Evolutionary conservation across 2,113 vertebrate species (phyloP).

Genomic region (Pedionomus torquatus): DNA sequence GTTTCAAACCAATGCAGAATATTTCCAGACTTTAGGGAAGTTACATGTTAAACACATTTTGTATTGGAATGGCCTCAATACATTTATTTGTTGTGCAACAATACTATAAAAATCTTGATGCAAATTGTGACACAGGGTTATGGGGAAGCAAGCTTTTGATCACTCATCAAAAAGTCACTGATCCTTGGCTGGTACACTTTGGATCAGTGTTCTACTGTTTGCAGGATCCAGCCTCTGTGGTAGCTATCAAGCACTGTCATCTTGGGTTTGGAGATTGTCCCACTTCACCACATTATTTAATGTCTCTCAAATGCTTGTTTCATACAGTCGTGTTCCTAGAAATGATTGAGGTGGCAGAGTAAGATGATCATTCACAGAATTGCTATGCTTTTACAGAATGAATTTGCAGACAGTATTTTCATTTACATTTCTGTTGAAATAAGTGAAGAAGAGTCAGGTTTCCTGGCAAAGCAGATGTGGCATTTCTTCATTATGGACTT

Average conservation of each 20-base stretch:
- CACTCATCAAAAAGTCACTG: not conserved
- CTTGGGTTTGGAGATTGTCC: not conserved
- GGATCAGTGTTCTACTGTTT: not conserved
- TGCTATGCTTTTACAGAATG: not conserved
- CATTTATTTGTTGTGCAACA: not conserved
- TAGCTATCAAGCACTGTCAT: not conserved
- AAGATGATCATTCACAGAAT: not conserved
- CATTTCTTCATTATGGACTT: not conserved
- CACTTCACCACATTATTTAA: not conserved
- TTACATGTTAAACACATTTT: not conserved
- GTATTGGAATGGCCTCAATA: not conserved
- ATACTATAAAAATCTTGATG: not conserved
- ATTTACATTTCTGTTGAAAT: not conserved
- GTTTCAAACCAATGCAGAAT: not conserved
- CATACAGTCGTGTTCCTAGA: not conserved
- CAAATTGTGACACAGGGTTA: not conserved
- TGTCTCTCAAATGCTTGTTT: not conserved
- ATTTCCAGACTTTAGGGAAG: not conserved
- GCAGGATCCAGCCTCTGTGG: not conserved
- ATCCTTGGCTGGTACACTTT: not conserved
- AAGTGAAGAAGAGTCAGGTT: not conserved
- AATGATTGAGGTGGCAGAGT: not conserved
- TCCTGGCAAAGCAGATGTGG: not conserved
- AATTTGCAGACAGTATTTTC: not conserved
- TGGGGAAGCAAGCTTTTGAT: not conserved